These are phyloP conservation scores for Lucilia cuprina DNA, from an alignment of 1,140 invertebrate species.

Conservation along the genomic window DNA sequence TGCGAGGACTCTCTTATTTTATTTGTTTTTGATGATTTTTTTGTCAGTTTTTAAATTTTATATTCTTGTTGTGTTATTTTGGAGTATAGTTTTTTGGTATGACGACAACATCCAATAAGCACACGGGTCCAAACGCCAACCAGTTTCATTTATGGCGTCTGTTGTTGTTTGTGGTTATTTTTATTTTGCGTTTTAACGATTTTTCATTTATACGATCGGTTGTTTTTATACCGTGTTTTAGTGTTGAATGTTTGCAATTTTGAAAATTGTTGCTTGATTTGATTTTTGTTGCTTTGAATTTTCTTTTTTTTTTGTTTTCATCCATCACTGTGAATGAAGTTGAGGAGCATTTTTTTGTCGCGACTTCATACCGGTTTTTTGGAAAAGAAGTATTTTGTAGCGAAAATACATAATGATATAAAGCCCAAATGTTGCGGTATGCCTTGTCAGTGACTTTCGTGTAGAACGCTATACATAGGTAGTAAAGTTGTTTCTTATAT, in stretches of 20 bases:
- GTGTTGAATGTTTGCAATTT: background rate
- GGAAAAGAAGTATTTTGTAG: background rate
- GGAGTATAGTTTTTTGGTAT: background rate
- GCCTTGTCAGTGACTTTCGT: constrained; percentile 1
- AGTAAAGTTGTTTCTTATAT: background rate
- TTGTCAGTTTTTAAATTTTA: background rate
- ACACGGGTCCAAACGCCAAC: constrained; percentile 6
- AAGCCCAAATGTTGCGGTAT: background rate
- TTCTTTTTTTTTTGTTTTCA: background rate
- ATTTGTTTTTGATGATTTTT: background rate
- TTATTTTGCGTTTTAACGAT: background rate
- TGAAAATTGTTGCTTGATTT: constrained; percentile 10
- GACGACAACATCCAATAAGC: background rate
- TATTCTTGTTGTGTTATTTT: background rate
- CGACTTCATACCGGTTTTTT: constrained; percentile 6
- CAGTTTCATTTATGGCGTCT: constrained; percentile 16
- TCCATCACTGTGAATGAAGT: background rate
- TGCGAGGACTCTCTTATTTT: background rate
- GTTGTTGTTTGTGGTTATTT: background rate
- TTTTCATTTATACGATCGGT: constrained; percentile 8
- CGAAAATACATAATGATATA: background rate
- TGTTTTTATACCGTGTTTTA: background rate
- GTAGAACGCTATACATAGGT: background rate
- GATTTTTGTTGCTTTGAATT: background rate
- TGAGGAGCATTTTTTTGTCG: background rate